A percentile compares a stretch with the other conserved stretches of the same genome.
Evolutionary conservation across 2,888 invertebrate genomes (phyloP).

Genomic region (Ellobium chinense): DNA sequence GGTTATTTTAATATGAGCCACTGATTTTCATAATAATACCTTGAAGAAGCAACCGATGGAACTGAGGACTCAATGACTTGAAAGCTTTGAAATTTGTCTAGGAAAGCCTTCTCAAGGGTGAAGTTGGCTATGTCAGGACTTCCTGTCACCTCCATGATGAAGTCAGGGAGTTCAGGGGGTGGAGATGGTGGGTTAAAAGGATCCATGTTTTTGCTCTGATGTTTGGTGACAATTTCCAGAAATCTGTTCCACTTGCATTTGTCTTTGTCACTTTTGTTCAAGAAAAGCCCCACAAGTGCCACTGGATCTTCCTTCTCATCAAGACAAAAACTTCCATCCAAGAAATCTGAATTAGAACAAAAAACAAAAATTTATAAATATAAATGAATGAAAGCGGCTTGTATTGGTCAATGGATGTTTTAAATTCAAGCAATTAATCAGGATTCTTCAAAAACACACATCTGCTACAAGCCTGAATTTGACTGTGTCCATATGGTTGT

Average conservation of each 20-base stretch:
- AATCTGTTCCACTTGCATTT: constrained; percentile 33
- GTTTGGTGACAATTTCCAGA: constrained; percentile 32
- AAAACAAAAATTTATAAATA: too few relatives aligned
- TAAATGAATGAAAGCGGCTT: too few relatives aligned
- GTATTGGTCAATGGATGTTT: too few relatives aligned
- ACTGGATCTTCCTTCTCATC: constrained; percentile 27
- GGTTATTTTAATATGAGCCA: too few relatives aligned
- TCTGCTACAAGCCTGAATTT: too few relatives aligned
- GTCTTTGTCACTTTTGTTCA: constrained; percentile 36
- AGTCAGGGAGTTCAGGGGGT: constrained; percentile 24
- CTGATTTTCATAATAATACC: too few relatives aligned
- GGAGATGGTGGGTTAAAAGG: background rate
- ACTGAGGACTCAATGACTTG: constrained; percentile 16
- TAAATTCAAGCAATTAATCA: too few relatives aligned
- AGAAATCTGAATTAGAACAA: constrained; percentile 25
- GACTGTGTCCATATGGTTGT: too few relatives aligned
- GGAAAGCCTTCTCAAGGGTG: constrained; percentile 12
- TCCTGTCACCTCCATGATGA: constrained; percentile 35
- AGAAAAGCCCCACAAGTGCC: constrained; percentile 25
- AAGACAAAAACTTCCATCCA: constrained; percentile 35
- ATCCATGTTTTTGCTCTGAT: constrained; percentile 15
- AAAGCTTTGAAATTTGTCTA: constrained; percentile 32
- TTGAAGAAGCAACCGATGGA: too few relatives aligned
- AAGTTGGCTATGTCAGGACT: constrained; percentile 16
- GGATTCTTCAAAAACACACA: too few relatives aligned